These are phyloP conservation scores for Amniataba percoides DNA, from an alignment of 2,797 vertebrate species.

Conservation along the genomic window DNA sequence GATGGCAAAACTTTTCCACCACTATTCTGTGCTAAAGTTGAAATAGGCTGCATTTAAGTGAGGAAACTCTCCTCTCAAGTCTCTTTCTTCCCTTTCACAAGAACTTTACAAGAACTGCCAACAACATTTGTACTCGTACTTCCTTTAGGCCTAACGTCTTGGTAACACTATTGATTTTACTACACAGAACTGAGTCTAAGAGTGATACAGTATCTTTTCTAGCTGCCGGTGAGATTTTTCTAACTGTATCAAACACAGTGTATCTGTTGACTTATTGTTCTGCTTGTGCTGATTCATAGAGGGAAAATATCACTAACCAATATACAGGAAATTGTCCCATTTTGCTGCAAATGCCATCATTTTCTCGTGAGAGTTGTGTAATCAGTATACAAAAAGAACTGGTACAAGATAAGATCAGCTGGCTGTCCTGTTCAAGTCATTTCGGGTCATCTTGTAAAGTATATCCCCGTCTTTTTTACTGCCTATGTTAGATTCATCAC, in stretches of 20 bases:
- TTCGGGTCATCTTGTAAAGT: background rate
- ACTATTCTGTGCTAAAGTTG: conserved; percentile 4
- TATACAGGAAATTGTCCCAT: background rate
- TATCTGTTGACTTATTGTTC: conserved; percentile 7
- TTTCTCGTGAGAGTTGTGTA: conserved; percentile 1
- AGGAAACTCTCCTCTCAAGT: background rate
- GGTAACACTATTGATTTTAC: conserved; percentile 30
- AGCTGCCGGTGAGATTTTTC: conserved; percentile 18
- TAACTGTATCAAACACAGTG: conserved; percentile 1
- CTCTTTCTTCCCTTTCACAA: conserved; percentile 21
- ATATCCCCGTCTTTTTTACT: background rate
- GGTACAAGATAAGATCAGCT: background rate
- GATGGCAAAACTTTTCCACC: background rate
- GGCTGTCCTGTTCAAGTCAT: background rate
- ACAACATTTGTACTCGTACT: conserved; percentile 13
- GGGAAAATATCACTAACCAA: conserved; percentile 27
- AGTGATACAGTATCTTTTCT: conserved; percentile 22
- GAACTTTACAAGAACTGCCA: conserved; percentile 31
- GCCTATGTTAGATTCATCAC: conserved; percentile 12
- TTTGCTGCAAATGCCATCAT: conserved; percentile 3
- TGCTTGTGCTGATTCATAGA: conserved; percentile 22
- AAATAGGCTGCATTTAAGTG: background rate
- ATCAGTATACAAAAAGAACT: background rate
- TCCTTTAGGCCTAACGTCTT: conserved; percentile 7
- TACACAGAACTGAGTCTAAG: background rate